Percentiles rank a stretch among this genome's conserved stretches.
Evolutionary conservation across 1,140 invertebrate species (phyloP).

Genomic region (Lordiphosa mommai): DNA sequence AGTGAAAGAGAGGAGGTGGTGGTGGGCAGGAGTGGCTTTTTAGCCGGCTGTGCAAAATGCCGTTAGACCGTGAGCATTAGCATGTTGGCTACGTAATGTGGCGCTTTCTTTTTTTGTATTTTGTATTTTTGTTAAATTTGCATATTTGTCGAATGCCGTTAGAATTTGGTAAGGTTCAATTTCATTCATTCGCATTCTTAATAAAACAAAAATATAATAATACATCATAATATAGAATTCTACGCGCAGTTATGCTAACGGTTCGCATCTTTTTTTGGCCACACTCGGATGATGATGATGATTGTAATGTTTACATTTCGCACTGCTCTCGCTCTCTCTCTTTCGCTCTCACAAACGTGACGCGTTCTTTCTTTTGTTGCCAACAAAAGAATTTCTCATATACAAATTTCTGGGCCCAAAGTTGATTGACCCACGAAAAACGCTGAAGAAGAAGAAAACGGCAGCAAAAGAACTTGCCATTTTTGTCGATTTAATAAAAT

Average conservation of each 20-base stretch:
- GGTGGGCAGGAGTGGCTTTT: neutral
- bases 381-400: constrained; percentile 73
- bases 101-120: constrained; percentile 61
- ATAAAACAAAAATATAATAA: constrained; percentile 19
- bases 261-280: constrained; percentile 30
- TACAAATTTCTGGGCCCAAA: constrained; percentile 57
- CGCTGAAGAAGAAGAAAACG: constrained; percentile 10
- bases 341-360: constrained; percentile 25
- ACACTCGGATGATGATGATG: constrained; percentile 18
- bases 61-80: constrained; percentile 61
- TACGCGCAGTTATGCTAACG: constrained; percentile 33
- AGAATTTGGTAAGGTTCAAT: constrained; percentile 57
- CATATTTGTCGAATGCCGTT: constrained; percentile 52
- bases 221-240: constrained; percentile 9
- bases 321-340: constrained; percentile 17
- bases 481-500: constrained; percentile 45
- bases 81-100: constrained; percentile 72
- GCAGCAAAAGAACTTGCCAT: constrained; percentile 52
- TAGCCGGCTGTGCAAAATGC: constrained; percentile 70
- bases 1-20: constrained; percentile 33
- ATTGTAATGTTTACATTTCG: constrained; percentile 74
- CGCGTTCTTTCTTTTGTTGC: constrained; percentile 62
- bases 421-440: constrained; percentile 66
- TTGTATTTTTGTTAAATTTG: constrained; percentile 30
- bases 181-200: constrained; percentile 49